Percentiles rank a stretch among this genome's conserved stretches.
These are phyloP conservation scores for Galagoides demidoff DNA, from an alignment of 2,797 vertebrate genomes.

Conservation along the genomic window DNA sequence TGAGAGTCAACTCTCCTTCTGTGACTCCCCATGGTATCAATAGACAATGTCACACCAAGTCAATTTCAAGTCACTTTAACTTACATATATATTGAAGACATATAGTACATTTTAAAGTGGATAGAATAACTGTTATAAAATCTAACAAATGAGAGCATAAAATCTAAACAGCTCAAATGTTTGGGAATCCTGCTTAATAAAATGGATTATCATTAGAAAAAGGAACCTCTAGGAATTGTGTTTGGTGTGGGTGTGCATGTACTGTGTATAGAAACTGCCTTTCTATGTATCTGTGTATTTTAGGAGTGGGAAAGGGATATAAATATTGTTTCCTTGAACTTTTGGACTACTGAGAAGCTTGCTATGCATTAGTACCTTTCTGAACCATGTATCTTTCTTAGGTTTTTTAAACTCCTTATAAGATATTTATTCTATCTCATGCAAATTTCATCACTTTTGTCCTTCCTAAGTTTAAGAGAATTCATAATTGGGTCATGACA, in stretches of 20 bases:
- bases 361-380: not conserved
- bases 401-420: slow-evolving; percentile 30
- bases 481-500: not conserved
- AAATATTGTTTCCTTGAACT: not conserved
- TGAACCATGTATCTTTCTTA: fast-evolving
- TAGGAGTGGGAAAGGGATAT: not conserved
- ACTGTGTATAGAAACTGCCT: not conserved
- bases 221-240: not conserved
- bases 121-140: not conserved
- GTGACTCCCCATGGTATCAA: slow-evolving; percentile 26
- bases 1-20: not conserved
- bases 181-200: not conserved
- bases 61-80: slow-evolving; percentile 66
- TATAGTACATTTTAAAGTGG: slow-evolving; percentile 67
- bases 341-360: not conserved
- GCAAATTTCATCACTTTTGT: slow-evolving; percentile 24
- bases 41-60: slow-evolving; percentile 38
- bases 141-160: slow-evolving; percentile 12
- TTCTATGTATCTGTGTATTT: not conserved
- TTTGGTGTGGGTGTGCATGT: not conserved
- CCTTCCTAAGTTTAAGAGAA: slow-evolving; percentile 31
- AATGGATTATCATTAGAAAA: slow-evolving; percentile 45
- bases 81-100: slow-evolving; percentile 67
- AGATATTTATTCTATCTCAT: not conserved
- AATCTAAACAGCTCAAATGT: slow-evolving; percentile 29